A percentile compares a stretch with the other conserved stretches of the same genome.
These are phyloP conservation scores for Invenusta paracnida DNA, from an alignment of 2,888 invertebrate genomes.

Conservation along the genomic window DNA sequence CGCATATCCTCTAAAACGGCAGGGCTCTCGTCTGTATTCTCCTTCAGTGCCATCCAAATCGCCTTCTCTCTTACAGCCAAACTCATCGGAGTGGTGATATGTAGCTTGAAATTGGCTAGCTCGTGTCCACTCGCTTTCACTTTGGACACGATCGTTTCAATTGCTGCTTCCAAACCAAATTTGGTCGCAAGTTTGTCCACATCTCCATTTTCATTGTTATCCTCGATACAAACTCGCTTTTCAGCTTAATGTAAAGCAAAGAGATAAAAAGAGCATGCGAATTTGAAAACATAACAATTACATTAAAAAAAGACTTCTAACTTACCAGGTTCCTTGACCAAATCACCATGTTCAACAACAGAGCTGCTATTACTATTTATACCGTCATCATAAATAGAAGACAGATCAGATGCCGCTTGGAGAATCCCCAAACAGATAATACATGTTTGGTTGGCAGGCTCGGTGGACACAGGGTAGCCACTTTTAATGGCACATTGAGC, in stretches of 20 bases:
- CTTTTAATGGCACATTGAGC: background rate
- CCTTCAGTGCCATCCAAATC: background rate
- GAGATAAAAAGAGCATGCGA: no score
- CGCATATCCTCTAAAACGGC: no score
- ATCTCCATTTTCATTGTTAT: background rate
- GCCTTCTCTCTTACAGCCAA: background rate
- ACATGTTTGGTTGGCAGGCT: background rate
- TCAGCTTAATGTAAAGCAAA: no score
- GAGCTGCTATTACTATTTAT: no score
- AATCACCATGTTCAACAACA: no score
- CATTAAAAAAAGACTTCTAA: no score
- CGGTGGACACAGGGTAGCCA: background rate
- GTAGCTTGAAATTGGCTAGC: background rate
- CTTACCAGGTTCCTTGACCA: no score
- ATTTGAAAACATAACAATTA: no score
- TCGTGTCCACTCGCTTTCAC: background rate
- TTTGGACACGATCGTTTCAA: background rate
- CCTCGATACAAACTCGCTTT: background rate
- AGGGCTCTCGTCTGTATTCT: background rate
- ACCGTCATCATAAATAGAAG: no score
- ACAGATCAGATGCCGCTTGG: background rate
- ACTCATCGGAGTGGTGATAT: background rate
- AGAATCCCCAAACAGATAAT: background rate
- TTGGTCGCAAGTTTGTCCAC: no score
- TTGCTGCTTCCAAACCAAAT: background rate